Conservation (phyloP, 2,113 vertebrate genomes). For the Eudyptes chrysolophus region DNA sequence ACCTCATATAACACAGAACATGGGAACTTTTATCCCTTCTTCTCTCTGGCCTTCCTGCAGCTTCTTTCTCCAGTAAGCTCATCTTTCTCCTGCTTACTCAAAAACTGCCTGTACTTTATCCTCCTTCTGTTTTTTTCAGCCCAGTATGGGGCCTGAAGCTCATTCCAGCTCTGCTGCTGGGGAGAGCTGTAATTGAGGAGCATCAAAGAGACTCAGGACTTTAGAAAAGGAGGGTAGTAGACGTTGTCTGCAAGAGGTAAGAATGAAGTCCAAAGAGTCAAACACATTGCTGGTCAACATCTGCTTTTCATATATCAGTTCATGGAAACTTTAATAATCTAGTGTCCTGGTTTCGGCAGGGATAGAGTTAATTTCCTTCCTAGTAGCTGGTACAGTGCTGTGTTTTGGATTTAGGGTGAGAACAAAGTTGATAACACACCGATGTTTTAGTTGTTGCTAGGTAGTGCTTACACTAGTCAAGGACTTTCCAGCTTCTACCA, state of each 20-base stretch:
- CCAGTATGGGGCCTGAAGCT: not conserved
- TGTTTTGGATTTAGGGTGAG: no score
- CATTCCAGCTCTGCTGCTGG: not conserved
- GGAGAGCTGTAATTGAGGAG: not conserved
- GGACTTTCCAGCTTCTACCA: no score
- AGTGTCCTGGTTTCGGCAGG: no score
- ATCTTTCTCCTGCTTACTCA: not conserved
- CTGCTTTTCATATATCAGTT: not conserved
- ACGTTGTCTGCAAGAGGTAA: not conserved
- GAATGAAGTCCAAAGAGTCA: not conserved
- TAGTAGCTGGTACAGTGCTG: no score
- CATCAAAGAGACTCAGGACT: not conserved
- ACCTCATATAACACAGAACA: accelerated
- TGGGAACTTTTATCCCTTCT: not conserved
- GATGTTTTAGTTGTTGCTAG: no score
- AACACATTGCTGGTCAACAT: not conserved
- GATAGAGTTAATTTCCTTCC: no score
- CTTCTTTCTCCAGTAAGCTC: not conserved
- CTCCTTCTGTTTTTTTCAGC: not conserved
- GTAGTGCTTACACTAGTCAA: no score
- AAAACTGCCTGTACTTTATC: not conserved
- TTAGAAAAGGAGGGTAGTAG: not conserved
- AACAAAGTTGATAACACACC: no score
- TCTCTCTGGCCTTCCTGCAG: not conserved
- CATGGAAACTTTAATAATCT: not conserved